These are phyloP conservation scores for Coreius guichenoti DNA, from an alignment of 2,797 vertebrate species.

Conservation along the genomic window DNA sequence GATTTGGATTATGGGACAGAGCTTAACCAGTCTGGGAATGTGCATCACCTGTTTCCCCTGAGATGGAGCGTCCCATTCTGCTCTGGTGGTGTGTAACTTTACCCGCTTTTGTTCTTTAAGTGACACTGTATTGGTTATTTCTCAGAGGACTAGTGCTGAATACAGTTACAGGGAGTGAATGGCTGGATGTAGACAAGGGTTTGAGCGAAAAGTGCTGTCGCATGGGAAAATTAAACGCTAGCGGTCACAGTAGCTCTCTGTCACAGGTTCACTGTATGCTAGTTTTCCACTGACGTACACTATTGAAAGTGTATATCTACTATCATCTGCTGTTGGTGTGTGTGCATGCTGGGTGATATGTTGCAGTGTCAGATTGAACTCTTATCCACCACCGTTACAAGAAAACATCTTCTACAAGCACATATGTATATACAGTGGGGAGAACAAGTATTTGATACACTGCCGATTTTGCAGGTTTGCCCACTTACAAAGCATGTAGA, in stretches of 20 bases:
- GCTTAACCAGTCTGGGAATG: constrained; percentile 27
- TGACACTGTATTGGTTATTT: background rate
- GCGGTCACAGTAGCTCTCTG: background rate
- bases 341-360: background rate
- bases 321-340: constrained; percentile 12
- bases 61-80: constrained; percentile 24
- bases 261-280: background rate
- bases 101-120: constrained; percentile 10
- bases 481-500: no score
- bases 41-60: constrained; percentile 31
- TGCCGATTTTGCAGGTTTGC: no score
- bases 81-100: constrained; percentile 8
- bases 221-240: background rate
- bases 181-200: background rate
- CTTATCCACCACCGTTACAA: background rate
- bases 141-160: constrained; percentile 11
- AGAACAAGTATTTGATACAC: no score
- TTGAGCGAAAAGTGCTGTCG: constrained; percentile 30
- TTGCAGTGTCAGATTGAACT: constrained; percentile 10
- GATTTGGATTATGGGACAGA: constrained; percentile 19
- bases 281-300: constrained; percentile 32
- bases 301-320: background rate
- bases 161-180: background rate
- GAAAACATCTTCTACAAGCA: constrained; percentile 10
- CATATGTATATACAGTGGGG: constrained; percentile 7